Percentiles rank a stretch among this genome's conserved stretches.
Evolutionary conservation across 2,888 invertebrate species (phyloP).

Genomic region (Chorisops tibialis): DNA sequence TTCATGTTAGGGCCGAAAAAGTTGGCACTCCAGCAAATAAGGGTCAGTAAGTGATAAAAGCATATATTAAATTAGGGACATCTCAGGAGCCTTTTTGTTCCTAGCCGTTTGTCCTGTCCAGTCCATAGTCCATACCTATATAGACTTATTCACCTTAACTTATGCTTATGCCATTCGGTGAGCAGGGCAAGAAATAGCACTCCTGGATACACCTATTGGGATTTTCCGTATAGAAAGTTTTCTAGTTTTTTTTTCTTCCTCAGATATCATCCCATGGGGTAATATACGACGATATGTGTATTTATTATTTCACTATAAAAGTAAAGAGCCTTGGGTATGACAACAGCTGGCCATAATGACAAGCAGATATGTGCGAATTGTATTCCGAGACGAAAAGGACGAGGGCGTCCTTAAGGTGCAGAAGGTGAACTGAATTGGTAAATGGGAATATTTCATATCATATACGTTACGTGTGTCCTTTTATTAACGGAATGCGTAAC

Average conservation of each 20-base stretch:
- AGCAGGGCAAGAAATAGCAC: not conserved
- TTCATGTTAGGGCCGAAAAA: slow-evolving; percentile 22
- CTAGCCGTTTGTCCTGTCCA: not conserved
- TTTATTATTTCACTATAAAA: slow-evolving; percentile 35
- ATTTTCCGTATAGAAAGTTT: slow-evolving; percentile 14
- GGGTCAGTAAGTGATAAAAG: slow-evolving; percentile 29
- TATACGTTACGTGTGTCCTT: slow-evolving; percentile 20
- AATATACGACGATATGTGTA: slow-evolving; percentile 27
- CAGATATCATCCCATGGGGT: slow-evolving; percentile 20
- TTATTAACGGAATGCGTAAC: slow-evolving; percentile 15
- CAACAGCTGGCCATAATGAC: slow-evolving; percentile 33
- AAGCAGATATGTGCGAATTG: slow-evolving; percentile 31
- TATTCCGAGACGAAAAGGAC: not conserved
- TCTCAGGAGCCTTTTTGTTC: slow-evolving; percentile 29
- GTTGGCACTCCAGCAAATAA: slow-evolving; percentile 23
- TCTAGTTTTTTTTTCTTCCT: too few relatives aligned
- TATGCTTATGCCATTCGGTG: slow-evolving; percentile 21
- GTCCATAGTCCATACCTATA: not conserved
- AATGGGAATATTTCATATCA: slow-evolving; percentile 26
- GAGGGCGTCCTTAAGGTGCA: slow-evolving; percentile 17
- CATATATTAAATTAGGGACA: slow-evolving; percentile 28
- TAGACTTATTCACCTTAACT: slow-evolving; percentile 26
- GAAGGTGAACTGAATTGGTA: slow-evolving; percentile 24
- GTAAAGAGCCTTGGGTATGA: slow-evolving; percentile 33
- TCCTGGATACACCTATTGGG: slow-evolving; percentile 19